Base-by-base conservation (phyloP, 2,113 vertebrate species). In the Lycocorax pyrrhopterus region DNA sequence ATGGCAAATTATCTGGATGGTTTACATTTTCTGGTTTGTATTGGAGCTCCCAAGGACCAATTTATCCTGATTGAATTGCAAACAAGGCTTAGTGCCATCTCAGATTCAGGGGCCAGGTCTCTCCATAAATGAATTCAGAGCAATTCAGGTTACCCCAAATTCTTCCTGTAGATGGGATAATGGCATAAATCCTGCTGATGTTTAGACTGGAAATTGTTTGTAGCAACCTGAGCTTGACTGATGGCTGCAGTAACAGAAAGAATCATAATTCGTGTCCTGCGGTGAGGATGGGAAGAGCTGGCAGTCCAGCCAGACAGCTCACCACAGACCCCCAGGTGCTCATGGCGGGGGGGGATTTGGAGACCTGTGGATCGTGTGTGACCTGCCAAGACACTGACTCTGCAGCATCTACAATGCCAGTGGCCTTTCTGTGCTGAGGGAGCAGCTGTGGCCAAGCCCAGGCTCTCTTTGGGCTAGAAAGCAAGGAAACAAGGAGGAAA, bases 11-110 rank as follows among this genome's bases (percentile, higher is more conserved):
- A 94, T 97, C 93, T 37, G 87, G 86, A 97, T 95, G 93, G 97
- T 98, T 98, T 98, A 97, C 97, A 97, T 97, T 97, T 97, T 92
- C 55, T 96, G 87, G 95, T 90, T 96, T 89, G 96, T 83, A 95
- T 96, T 91, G 72, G 80, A 91, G 93, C 93, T 94, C 84, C 51
- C 53, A 89, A 95, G 90, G 94, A 95, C 96, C 93, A 94, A 94
- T 98, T 97, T 95, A 97, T 98, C 95, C 97, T 95, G 95, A 94
- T 71, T 85, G 89, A 71, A 96, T 93, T 94, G 93, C 95, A 96
- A 97, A 96, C 95, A 94, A 96, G 94, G 96, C 97, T 96, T 95
- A 97, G 89, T 86, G 84, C 81, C 89, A 75, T 80, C 85, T 87
- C 43, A 49, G 47, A 53, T 13, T 27, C 67, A 81, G 80, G 68